phyloP scores from a whole-genome alignment of 2,797 vertebrate genomes.

The Etheostoma perlongum region DNA sequence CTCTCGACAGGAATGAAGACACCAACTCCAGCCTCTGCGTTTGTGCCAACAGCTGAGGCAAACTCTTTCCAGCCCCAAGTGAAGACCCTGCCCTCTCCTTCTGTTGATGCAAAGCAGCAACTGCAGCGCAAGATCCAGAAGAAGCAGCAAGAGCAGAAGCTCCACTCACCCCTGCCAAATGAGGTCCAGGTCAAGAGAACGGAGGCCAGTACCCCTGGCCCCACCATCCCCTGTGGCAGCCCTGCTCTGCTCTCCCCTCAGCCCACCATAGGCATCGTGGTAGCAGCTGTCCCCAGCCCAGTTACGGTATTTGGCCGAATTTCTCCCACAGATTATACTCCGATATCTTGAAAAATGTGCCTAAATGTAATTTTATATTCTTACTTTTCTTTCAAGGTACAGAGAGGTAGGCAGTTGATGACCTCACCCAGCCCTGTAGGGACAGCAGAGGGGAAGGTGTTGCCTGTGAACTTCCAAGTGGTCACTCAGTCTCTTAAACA shows the following conservation, averaged over 20 bases:
- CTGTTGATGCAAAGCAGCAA: constrained; percentile 98
- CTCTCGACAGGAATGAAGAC: constrained; percentile 91
- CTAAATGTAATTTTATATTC: constrained; percentile 5
- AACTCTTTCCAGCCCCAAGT: constrained; percentile 97
- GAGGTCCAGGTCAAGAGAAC: constrained; percentile 91
- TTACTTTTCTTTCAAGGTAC: constrained; percentile 85
- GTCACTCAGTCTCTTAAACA: constrained; percentile 98
- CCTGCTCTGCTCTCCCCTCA: constrained; percentile 96
- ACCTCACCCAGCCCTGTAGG: constrained; percentile 95
- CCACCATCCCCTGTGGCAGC: constrained; percentile 92
- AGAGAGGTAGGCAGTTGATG: constrained; percentile 94
- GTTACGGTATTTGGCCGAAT: constrained; percentile 89
- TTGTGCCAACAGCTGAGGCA: constrained; percentile 95
- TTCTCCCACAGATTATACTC: neutral
- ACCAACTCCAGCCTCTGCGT: constrained; percentile 93
- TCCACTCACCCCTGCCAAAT: constrained; percentile 93
- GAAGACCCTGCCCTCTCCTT: constrained; percentile 95
- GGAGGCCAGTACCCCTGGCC: constrained; percentile 87
- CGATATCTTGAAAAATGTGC: neutral
- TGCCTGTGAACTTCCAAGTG: constrained; percentile 98
- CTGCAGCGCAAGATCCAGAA: constrained; percentile 99
- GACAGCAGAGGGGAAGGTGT: constrained; percentile 93
- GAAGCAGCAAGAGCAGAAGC: constrained; percentile 99
- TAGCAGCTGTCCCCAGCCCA: constrained; percentile 96
- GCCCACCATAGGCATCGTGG: constrained; percentile 96